Conservation (phyloP, 2,797 vertebrate species). For the Lophius americanus region DNA sequence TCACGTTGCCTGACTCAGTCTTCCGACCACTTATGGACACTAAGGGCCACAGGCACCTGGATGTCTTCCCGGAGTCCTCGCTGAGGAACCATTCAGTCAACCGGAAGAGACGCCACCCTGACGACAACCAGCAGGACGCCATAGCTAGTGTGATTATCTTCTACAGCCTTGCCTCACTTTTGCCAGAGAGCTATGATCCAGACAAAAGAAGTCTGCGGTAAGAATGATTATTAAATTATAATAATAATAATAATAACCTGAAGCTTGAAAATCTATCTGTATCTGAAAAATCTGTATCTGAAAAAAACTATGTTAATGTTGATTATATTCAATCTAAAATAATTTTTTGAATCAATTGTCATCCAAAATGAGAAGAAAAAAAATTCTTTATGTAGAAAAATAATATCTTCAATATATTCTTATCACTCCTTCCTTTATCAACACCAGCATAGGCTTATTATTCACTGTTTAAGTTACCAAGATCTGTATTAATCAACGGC, state of each 20-base stretch:
- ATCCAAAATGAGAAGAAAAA: too few relatives aligned
- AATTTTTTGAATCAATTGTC: too few relatives aligned
- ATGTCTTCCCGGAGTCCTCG: slow-evolving; percentile 71
- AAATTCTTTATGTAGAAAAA: too few relatives aligned
- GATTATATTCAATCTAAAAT: too few relatives aligned
- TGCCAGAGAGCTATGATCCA: slow-evolving; percentile 91
- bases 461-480: background rate
- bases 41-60: slow-evolving; percentile 75
- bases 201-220: slow-evolving; percentile 96
- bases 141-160: slow-evolving; percentile 95
- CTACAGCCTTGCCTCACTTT: slow-evolving; percentile 88
- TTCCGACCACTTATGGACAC: slow-evolving; percentile 79
- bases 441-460: too few relatives aligned
- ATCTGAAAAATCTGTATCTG: too few relatives aligned
- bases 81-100: slow-evolving; percentile 71
- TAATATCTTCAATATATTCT: too few relatives aligned
- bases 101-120: slow-evolving; percentile 85
- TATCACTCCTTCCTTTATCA: too few relatives aligned
- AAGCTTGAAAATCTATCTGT: too few relatives aligned
- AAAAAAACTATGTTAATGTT: too few relatives aligned
- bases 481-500: background rate
- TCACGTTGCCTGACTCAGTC: slow-evolving; percentile 90
- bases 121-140: slow-evolving; percentile 84
- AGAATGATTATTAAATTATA: background rate
- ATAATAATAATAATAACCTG: too few relatives aligned